Evolutionary conservation across 2,113 vertebrate genomes (phyloP).

Genomic region (Corythoichthys haematopterus): DNA sequence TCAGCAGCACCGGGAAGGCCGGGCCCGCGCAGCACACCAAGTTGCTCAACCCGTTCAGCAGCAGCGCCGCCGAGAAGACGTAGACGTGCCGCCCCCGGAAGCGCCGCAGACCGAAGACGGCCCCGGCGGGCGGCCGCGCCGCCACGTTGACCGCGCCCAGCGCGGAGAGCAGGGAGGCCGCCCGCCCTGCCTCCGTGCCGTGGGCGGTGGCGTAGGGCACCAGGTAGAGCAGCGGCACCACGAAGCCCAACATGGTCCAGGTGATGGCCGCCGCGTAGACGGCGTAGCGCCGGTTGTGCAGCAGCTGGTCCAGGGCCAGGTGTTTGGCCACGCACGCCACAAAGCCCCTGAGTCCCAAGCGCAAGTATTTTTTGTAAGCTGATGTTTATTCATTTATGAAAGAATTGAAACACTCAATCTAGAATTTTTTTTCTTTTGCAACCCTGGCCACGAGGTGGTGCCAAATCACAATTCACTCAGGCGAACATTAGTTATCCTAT

Average conservation of each 20-base stretch:
- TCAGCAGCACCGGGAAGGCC: constrained; percentile 71
- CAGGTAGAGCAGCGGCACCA: constrained; percentile 81
- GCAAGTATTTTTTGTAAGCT: too few relatives aligned
- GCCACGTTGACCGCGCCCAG: constrained; percentile 86
- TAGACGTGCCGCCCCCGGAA: constrained; percentile 79
- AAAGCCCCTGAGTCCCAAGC: constrained; percentile 5
- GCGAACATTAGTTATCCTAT: too few relatives aligned
- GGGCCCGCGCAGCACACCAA: constrained; percentile 77
- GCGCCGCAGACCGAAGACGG: constrained; percentile 71
- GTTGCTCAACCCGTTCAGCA: constrained; percentile 86
- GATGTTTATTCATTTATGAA: too few relatives aligned
- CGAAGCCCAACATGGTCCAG: constrained; percentile 85
- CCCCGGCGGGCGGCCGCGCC: constrained; percentile 76
- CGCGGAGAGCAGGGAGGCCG: constrained; percentile 82
- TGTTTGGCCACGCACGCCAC: constrained; percentile 61
- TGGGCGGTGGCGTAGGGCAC: constrained; percentile 81
- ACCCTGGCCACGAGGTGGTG: too few relatives aligned
- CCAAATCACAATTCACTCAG: too few relatives aligned
- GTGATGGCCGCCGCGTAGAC: constrained; percentile 76
- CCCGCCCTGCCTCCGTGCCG: constrained; percentile 71
- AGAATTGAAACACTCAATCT: too few relatives aligned
- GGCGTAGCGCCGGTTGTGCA: constrained; percentile 75
- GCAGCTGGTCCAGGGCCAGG: constrained; percentile 87
- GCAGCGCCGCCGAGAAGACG: constrained; percentile 70
- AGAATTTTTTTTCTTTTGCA: too few relatives aligned